Conservation (phyloP, 1,140 invertebrate species). For the Anastatus disparis region DNA sequence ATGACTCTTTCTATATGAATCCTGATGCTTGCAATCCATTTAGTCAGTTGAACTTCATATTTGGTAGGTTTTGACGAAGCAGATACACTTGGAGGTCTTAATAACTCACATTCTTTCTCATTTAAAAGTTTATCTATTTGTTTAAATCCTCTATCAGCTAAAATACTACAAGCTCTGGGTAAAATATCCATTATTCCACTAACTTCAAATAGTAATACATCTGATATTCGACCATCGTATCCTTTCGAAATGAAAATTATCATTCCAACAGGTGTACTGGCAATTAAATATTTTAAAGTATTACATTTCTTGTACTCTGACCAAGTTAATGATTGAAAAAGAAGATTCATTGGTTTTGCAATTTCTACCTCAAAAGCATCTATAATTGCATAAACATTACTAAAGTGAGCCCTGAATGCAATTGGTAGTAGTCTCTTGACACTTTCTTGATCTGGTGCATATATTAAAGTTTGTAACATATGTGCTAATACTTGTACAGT, state of each 20-base stretch:
- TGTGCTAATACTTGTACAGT: not conserved
- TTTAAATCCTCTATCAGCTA: slow-evolving; percentile 58
- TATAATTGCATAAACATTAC: slow-evolving; percentile 50
- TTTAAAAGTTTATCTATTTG: slow-evolving; percentile 49
- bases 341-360: slow-evolving; percentile 57
- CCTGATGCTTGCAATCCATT: slow-evolving; percentile 54
- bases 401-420: slow-evolving; percentile 48
- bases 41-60: slow-evolving; percentile 47
- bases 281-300: too few species aligned
- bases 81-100: slow-evolving; percentile 43
- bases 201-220: slow-evolving; percentile 55
- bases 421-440: slow-evolving; percentile 25
- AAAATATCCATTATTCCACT: slow-evolving; percentile 53
- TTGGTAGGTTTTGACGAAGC: slow-evolving; percentile 37
- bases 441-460: too few species aligned
- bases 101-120: slow-evolving; percentile 33
- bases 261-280: slow-evolving; percentile 61
- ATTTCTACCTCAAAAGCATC: slow-evolving; percentile 59
- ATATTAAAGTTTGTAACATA: slow-evolving; percentile 1
- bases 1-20: slow-evolving; percentile 59
- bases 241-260: slow-evolving; percentile 61
- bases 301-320: slow-evolving; percentile 63
- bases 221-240: slow-evolving; percentile 59
- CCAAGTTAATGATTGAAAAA: slow-evolving; percentile 56
- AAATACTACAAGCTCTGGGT: slow-evolving; percentile 50